These are phyloP conservation scores for Drosophila ercepeae DNA, from an alignment of 1,140 invertebrate species.

Conservation along the genomic window DNA sequence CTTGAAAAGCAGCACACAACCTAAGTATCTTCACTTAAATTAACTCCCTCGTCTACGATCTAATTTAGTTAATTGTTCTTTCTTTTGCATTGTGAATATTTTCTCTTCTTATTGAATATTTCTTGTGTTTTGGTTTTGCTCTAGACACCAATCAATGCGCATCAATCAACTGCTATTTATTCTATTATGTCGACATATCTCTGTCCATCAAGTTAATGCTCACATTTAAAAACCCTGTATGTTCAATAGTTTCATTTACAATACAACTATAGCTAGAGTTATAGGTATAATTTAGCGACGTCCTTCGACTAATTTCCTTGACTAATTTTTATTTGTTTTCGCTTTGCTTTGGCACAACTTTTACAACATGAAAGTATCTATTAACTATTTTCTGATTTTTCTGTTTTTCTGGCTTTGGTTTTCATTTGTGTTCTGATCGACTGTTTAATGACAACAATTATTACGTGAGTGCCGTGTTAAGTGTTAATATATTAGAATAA, in stretches of 20 bases:
- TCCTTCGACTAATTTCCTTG: conserved; percentile 36
- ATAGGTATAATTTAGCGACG: conserved; percentile 41
- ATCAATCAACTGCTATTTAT: conserved; percentile 38
- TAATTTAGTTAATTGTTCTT: conserved; percentile 41
- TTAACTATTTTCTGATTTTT: conserved; percentile 25
- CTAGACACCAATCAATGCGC: conserved; percentile 49
- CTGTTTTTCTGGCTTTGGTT: conserved; percentile 17
- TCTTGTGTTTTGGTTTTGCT: conserved; percentile 7
- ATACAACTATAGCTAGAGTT: conserved; percentile 62
- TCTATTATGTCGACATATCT: not conserved
- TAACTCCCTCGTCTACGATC: conserved; percentile 34
- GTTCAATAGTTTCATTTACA: conserved; percentile 74
- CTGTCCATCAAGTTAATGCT: conserved; percentile 61
- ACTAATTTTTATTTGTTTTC: conserved; percentile 36
- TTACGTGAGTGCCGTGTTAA: conserved; percentile 50
- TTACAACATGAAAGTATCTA: conserved; percentile 73
- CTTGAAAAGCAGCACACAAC: conserved; percentile 68
- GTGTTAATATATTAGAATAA: conserved; percentile 46
- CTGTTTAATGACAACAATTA: conserved; percentile 54
- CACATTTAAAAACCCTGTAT: conserved; percentile 82
- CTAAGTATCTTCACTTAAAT: conserved; percentile 59
- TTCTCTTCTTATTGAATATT: conserved; percentile 3
- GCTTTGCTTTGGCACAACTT: conserved; percentile 76
- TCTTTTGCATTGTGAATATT: conserved; percentile 16
- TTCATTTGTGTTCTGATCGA: conserved; percentile 17